Conservation (phyloP, 2,888 invertebrate species). For the Drosophila neotestacea region DNA sequence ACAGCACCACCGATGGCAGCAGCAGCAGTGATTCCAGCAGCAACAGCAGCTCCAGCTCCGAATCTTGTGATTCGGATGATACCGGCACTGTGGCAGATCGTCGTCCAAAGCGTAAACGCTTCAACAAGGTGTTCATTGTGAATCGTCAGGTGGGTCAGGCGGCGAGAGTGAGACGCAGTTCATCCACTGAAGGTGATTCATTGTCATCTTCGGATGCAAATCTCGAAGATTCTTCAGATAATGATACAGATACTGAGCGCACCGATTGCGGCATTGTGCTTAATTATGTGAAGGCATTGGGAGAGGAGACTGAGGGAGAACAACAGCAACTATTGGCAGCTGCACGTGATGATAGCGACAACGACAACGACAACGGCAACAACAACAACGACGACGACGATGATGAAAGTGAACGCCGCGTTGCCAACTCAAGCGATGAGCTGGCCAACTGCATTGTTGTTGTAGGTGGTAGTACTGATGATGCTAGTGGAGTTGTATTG, state of each 20-base stretch:
- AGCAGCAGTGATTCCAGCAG: slow-evolving; percentile 81
- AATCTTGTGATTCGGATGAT: slow-evolving; percentile 86
- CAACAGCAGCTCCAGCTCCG: slow-evolving; percentile 84
- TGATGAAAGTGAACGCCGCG: slow-evolving; percentile 78
- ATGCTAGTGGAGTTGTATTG: slow-evolving; percentile 65
- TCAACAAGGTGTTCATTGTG: slow-evolving; percentile 89
- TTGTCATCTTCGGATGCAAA: slow-evolving; percentile 87
- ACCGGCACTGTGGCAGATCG: slow-evolving; percentile 87
- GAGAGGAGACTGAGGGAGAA: slow-evolving; percentile 37
- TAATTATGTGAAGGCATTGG: slow-evolving; percentile 82
- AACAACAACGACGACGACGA: slow-evolving; percentile 38
- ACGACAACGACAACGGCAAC: slow-evolving; percentile 23
- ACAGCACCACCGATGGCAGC: slow-evolving; percentile 71
- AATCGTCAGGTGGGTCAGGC: slow-evolving; percentile 85
- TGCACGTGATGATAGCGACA: slow-evolving; percentile 58
- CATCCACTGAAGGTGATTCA: slow-evolving; percentile 87
- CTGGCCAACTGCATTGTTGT: slow-evolving; percentile 83
- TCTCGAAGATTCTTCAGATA: slow-evolving; percentile 88
- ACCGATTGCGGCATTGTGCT: slow-evolving; percentile 85
- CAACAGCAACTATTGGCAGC: slow-evolving; percentile 3
- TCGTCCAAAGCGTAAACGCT: slow-evolving; percentile 86
- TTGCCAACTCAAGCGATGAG: slow-evolving; percentile 76
- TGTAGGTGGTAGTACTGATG: slow-evolving; percentile 79
- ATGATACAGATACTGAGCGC: slow-evolving; percentile 87
- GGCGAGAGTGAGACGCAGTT: slow-evolving; percentile 80